phyloP scores from a whole-genome alignment of 2,888 invertebrate genomes.

The Orchesella flavescens region DNA sequence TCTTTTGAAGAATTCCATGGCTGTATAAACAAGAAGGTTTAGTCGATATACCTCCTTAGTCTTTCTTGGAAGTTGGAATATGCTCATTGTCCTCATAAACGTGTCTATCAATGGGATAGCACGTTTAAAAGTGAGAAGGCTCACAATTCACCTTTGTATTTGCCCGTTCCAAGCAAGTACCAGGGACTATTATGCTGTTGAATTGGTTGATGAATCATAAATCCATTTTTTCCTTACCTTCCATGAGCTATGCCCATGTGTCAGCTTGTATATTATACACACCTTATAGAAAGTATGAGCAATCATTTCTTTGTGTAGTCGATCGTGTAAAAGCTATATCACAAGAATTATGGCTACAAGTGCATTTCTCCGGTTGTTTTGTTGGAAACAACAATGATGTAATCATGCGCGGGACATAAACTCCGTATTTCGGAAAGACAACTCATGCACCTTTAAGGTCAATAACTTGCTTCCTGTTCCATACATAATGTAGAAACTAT shows the following conservation, averaged over 20 bases:
- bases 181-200: conserved; percentile 19
- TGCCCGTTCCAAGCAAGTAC: conserved; percentile 28
- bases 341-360: not conserved
- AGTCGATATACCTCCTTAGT: not conserved
- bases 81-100: too few relatives aligned
- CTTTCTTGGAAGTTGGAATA: not conserved
- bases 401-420: conserved; percentile 5
- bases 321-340: not conserved
- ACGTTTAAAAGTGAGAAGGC: too few relatives aligned
- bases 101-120: too few relatives aligned
- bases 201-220: conserved; percentile 40
- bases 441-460: conserved; percentile 31
- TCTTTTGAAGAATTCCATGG: too few relatives aligned
- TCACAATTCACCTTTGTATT: not conserved
- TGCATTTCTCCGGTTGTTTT: too few relatives aligned
- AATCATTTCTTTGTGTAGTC: not conserved
- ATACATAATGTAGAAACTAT: not conserved
- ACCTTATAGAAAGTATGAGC: not conserved
- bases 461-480: conserved; percentile 41
- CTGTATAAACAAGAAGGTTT: conserved; percentile 3
- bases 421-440: conserved; percentile 19
- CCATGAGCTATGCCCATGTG: not conserved
- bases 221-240: conserved; percentile 30
- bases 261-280: not conserved
- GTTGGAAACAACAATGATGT: not conserved